Evolutionary conservation across 2,113 vertebrate genomes (phyloP).

Genomic region (Sinocyclocheilus maitianheensis): DNA sequence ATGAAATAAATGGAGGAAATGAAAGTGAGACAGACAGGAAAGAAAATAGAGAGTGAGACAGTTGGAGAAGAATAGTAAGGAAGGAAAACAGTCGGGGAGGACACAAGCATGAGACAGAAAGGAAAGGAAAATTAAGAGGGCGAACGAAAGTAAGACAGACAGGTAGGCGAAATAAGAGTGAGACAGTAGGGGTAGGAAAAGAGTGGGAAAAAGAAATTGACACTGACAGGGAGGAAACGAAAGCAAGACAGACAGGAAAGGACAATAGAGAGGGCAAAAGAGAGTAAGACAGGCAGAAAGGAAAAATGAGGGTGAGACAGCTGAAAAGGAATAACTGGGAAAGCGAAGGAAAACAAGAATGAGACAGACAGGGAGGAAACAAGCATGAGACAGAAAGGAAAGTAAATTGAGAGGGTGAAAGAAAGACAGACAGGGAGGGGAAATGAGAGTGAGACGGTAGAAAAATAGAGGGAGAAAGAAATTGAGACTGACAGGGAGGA

Average conservation of each 20-base stretch:
- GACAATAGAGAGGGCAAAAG: neutral
- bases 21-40: neutral
- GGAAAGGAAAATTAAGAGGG: neutral
- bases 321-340: too few relatives aligned
- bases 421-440: neutral
- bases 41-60: neutral
- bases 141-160: neutral
- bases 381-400: neutral
- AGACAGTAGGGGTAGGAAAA: neutral
- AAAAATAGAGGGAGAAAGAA: neutral
- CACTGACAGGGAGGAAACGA: neutral
- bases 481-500: neutral
- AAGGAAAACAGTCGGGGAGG: neutral
- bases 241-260: neutral
- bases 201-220: neutral
- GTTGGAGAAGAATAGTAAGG: neutral
- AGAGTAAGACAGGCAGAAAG: neutral
- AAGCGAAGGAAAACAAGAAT: constrained; percentile 2
- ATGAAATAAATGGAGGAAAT: neutral
- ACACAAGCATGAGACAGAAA: neutral
- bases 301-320: neutral
- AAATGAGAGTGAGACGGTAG: neutral
- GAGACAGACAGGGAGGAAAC: neutral
- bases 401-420: neutral
- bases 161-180: neutral